phyloP scores from a whole-genome alignment of 2,113 vertebrate species.

The Anarhynchus alexandrinus region DNA sequence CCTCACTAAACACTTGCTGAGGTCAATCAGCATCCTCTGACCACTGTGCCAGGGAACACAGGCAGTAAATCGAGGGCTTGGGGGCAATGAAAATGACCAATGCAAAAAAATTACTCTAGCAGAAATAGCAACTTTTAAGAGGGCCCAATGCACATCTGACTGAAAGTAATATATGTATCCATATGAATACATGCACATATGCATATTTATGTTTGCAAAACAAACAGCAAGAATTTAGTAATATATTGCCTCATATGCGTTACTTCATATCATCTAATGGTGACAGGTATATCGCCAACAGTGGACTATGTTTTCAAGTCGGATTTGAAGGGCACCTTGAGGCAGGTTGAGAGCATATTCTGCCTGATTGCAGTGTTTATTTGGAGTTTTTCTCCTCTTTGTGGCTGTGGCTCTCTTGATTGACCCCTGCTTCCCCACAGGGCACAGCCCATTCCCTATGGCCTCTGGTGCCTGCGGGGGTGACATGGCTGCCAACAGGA shows the following conservation, averaged over 20 bases:
- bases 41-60: not conserved
- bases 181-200: not conserved
- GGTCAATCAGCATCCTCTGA: not conserved
- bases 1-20: not conserved
- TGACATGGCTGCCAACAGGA: not conserved
- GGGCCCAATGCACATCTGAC: not conserved
- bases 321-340: not conserved
- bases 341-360: not conserved
- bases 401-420: not conserved
- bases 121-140: not conserved
- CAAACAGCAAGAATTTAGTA: too few relatives aligned
- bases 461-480: fast-evolving
- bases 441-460: fast-evolving
- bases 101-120: not conserved
- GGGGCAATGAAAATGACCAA: not conserved
- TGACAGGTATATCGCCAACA: too few relatives aligned
- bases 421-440: not conserved
- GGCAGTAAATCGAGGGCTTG: not conserved
- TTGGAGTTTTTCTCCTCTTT: not conserved
- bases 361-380: too few relatives aligned
- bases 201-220: not conserved
- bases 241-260: too few relatives aligned
- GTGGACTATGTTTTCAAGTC: not conserved
- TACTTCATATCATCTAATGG: too few relatives aligned
- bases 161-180: not conserved